Evolutionary conservation across 1,140 invertebrate genomes (phyloP).

Genomic region (Drosophila arawakana): DNA sequence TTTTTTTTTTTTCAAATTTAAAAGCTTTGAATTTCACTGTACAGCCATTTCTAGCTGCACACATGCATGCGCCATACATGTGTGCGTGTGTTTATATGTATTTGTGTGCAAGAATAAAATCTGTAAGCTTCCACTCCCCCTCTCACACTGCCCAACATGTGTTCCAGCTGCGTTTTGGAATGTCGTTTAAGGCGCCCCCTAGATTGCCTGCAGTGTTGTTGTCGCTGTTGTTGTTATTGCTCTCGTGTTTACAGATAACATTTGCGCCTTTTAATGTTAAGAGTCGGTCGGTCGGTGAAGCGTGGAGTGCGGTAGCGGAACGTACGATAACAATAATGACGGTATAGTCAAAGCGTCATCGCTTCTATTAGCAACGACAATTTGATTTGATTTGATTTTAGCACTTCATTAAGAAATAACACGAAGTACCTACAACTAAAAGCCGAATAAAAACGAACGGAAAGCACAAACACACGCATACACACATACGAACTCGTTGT

Average conservation of each 20-base stretch:
- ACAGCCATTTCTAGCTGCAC: too few species aligned
- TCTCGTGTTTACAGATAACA: conserved; percentile 69
- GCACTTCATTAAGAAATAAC: conserved; percentile 74
- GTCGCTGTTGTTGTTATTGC: conserved; percentile 43
- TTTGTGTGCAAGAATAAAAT: conserved; percentile 1
- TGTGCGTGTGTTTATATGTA: neutral
- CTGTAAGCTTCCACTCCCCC: conserved; percentile 17
- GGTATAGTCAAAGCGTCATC: conserved; percentile 67
- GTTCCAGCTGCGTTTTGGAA: conserved; percentile 39
- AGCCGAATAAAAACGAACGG: neutral
- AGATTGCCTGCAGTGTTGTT: conserved; percentile 32
- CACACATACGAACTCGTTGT: too few species aligned
- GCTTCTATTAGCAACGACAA: conserved; percentile 47
- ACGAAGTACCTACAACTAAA: conserved; percentile 41
- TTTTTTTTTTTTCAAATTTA: too few species aligned
- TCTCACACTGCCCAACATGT: conserved; percentile 27
- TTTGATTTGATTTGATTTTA: conserved; percentile 71
- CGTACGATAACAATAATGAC: conserved; percentile 70
- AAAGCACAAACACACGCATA: neutral
- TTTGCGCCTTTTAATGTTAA: conserved; percentile 64
- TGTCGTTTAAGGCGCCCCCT: conserved; percentile 51
- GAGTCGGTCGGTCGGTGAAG: conserved; percentile 29
- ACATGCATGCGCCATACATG: too few species aligned
- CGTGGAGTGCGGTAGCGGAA: conserved; percentile 32
- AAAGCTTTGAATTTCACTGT: too few species aligned